Evolutionary conservation across 2,113 vertebrate genomes (phyloP).

Genomic region (Rostratula benghalensis): DNA sequence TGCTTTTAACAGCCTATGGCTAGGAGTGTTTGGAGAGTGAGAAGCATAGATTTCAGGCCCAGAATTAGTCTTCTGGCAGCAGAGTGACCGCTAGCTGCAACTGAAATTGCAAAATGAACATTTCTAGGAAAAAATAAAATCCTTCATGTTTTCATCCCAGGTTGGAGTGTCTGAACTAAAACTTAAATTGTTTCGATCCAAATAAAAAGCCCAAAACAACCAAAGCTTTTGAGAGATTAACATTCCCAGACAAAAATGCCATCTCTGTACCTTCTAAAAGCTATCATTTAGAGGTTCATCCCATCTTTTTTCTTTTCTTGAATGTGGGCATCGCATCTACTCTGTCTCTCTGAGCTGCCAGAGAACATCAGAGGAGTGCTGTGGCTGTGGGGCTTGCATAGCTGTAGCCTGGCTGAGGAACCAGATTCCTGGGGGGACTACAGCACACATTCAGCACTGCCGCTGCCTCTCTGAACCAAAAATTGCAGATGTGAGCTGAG

Average conservation of each 20-base stretch:
- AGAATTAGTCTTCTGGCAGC: neutral
- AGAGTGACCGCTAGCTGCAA: neutral
- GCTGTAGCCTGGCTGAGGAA: neutral
- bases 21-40: conserved; percentile 15
- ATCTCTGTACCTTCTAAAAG: neutral
- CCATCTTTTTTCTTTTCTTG: neutral
- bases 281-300: neutral
- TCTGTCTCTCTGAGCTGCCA: neutral
- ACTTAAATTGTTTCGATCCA: neutral
- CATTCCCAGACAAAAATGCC: neutral
- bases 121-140: neutral
- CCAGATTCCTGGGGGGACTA: accelerated
- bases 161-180: neutral
- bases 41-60: neutral
- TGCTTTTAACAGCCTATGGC: neutral
- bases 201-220: neutral
- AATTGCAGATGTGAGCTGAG: neutral
- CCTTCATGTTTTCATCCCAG: neutral
- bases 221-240: neutral
- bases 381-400: neutral
- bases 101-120: neutral
- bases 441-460: accelerated
- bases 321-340: neutral
- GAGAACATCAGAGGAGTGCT: neutral
- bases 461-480: neutral